Evolutionary conservation across 1,140 invertebrate species (phyloP).

Genomic region (Bombyx mandarina): DNA sequence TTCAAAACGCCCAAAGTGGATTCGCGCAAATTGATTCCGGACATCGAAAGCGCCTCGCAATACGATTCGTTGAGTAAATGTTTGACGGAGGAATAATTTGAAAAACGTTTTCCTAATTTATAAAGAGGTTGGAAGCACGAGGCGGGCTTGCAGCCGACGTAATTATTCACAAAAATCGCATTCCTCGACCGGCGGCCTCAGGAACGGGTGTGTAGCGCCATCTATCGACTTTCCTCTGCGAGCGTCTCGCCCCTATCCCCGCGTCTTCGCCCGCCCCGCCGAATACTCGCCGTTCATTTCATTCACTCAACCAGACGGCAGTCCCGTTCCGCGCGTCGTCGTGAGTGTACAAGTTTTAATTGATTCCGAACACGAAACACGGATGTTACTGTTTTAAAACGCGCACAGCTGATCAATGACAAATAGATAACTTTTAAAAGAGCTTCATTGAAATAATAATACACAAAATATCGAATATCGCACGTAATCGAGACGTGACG

Average conservation of each 20-base stretch:
- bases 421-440: slow-evolving; percentile 22
- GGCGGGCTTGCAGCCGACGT: slow-evolving; percentile 14
- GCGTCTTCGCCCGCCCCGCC: slow-evolving; percentile 16
- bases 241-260: slow-evolving; percentile 13
- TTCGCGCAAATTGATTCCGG: slow-evolving; percentile 54
- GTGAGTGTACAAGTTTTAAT: slow-evolving; percentile 11
- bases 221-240: slow-evolving; percentile 26
- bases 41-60: slow-evolving; percentile 30
- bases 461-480: slow-evolving; percentile 3
- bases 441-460: slow-evolving; percentile 8
- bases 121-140: slow-evolving; percentile 21
- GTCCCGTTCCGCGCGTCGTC: slow-evolving; percentile 41
- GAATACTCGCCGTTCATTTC: neutral
- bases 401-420: slow-evolving; percentile 63
- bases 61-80: slow-evolving; percentile 41
- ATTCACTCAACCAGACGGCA: slow-evolving; percentile 19
- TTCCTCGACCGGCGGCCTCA: neutral
- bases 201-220: slow-evolving; percentile 30
- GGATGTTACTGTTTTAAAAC: slow-evolving; percentile 59
- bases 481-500: slow-evolving; percentile 7
- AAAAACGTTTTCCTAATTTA: slow-evolving; percentile 53
- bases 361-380: slow-evolving; percentile 22
- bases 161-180: slow-evolving; percentile 28
- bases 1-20: slow-evolving; percentile 35
- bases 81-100: slow-evolving; percentile 45